Evolutionary conservation across 2,888 invertebrate genomes (phyloP), one percentile per base, ranked within the genome.

Genomic region (Mythimna pallens): DNA sequence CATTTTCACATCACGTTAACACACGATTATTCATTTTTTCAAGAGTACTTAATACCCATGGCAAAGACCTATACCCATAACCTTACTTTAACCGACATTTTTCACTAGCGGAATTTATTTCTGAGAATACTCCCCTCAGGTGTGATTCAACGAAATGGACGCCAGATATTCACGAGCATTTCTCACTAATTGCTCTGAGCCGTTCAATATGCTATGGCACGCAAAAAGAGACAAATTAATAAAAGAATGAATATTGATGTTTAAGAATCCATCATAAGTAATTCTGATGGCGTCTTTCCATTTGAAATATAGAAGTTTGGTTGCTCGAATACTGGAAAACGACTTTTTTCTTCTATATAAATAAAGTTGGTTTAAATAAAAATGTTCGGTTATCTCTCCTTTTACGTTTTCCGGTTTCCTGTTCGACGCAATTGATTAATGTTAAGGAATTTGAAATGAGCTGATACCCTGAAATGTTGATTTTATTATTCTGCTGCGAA

Each of bases 161-260:
- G 91, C 65, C 83, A 88, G 91, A 91, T 93, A 94, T 94, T 92
- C 91, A 86, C 87, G 85, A 88, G 89, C 93, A 92, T 94, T 93
- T 90, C 91, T 88, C 92, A 88, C 92, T 94, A 94, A 94, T 94
- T 94, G 93, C 92, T 93, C 85, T 73, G 84, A 86, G 86, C 87
- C 90, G 88, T 87, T 93, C 93, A 92, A 90, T 94, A 94, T 94
- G 93, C 94, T 83, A 85, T 83, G 92, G 91, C 94, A 94, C 93
- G 94, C 88, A 88, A 91, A 92, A 91, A 90, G 87, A 90, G 92
- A 92, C 90, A 91, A 93, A 92, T 91, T 92, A 90, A 92, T 92
- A 92, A 92, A 92, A 91, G 86, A 89, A 92, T 93, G 92, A 93
- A 93, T 93, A 84, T 81, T 77, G 73, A 81, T 86, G 74, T 65